Base-by-base conservation (phyloP, 2,888 invertebrate genomes). In the Drosophila buzzatii region DNA sequence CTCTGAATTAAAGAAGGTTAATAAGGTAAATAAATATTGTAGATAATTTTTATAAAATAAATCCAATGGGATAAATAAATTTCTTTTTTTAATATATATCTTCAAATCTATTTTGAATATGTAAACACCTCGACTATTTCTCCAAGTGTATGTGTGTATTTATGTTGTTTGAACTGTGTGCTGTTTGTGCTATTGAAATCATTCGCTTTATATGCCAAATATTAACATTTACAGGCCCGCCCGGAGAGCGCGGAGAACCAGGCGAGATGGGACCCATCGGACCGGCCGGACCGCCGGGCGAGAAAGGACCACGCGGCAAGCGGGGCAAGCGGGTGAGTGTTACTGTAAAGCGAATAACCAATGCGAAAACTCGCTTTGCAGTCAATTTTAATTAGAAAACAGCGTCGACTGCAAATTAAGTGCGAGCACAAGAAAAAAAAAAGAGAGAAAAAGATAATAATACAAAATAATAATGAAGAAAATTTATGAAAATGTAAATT, bases 261-360 rank as follows among this genome's bases (percentile, higher is more conserved):
- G 93, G 93, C 14, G 92, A 92, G 75, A 58, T 95, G 83, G 97
- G 97, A 86, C 96, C 96, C 82, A 94, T 95, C 82, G 98, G 98
- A 70, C 93, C 93, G 27, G 87, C 95, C 84, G 97, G 97, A 89
- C 96, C 96, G 81, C 94, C 95, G 79, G 98, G 98, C 85, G 98
- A 97, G 93, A 97, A 97, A 94, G 98, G 98, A 92, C 95, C 96
- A 86, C 95, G 98, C 92, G 98, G 98, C 93, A 97, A 97, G 93
- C 96, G 97, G 94, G 98, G 98, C 95, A 98, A 98, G 94, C 95
- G 97, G 97, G 98, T 98, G 97, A 96, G 95, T 94, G 93, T 90
- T 14, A 67, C 52, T 37, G 56, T 44, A 52, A 66, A 72, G 35
- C 41, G 58, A 58, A 69, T 63, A 76, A 58, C 56, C 77, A 62